Percentiles rank a stretch among this genome's conserved stretches.
phyloP scores from a whole-genome alignment of 2,113 vertebrate species.

The Chloebia gouldiae region DNA sequence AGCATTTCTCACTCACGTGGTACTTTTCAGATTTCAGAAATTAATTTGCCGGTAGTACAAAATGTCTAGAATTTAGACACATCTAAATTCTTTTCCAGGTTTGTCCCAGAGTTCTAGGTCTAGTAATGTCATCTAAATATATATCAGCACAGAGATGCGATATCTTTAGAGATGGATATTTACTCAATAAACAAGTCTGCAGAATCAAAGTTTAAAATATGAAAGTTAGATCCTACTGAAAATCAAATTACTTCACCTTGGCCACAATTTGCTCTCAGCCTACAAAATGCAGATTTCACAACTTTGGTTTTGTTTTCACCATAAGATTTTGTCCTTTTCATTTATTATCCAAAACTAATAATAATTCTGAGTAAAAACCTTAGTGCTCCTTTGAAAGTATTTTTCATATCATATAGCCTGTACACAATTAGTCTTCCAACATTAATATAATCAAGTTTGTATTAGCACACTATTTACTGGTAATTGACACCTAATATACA shows the following conservation, averaged over 20 bases:
- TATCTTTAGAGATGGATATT: neutral
- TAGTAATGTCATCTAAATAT: neutral
- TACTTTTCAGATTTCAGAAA: neutral
- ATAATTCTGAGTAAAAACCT: neutral
- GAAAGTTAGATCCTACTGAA: neutral
- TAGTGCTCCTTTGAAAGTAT: neutral
- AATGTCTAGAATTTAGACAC: neutral
- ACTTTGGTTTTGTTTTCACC: neutral
- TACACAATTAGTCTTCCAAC: neutral
- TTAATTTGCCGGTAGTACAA: neutral
- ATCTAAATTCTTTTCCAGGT: neutral
- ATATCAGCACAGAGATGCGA: neutral
- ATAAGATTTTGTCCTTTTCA: neutral
- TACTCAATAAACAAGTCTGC: neutral
- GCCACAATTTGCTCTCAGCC: neutral
- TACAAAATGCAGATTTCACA: neutral
- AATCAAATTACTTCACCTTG: neutral
- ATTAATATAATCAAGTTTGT: neutral
- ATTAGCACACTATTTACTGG: neutral
- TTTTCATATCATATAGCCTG: neutral
- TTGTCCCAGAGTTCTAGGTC: neutral
- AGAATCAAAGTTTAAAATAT: neutral
- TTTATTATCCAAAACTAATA: neutral
- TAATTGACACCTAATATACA: neutral
- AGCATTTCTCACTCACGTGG: fast-evolving